A percentile compares a stretch with the other conserved stretches of the same genome.
phyloP scores from a whole-genome alignment of 2,113 vertebrate species.

The Perognathus longimembris region DNA sequence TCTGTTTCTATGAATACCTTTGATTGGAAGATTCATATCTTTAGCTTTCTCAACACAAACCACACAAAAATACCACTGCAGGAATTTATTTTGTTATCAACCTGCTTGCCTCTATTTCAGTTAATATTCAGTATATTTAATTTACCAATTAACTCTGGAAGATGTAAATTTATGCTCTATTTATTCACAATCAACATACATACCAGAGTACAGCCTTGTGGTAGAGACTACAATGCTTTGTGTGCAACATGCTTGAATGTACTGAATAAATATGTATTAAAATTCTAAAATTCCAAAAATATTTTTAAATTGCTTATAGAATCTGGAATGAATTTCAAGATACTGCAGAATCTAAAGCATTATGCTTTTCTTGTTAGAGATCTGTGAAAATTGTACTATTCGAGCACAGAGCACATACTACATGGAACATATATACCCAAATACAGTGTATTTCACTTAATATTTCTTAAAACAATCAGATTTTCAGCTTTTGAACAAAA shows the following conservation, averaged over 20 bases:
- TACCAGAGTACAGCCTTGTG: not conserved
- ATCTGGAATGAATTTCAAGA: not conserved
- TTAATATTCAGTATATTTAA: not conserved
- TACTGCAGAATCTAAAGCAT: not conserved
- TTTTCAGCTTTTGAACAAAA: constrained; percentile 4
- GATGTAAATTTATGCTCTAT: not conserved
- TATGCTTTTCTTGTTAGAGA: not conserved
- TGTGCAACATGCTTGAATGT: not conserved
- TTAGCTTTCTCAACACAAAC: constrained; percentile 31
- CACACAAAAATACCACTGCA: not conserved
- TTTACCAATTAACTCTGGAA: constrained; percentile 7
- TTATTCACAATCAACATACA: not conserved
- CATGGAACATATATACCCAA: not conserved
- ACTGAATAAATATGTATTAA: not conserved
- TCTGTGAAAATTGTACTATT: not conserved
- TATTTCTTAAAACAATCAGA: not conserved
- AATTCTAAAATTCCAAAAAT: not conserved
- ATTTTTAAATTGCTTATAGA: not conserved
- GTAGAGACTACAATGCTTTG: not conserved
- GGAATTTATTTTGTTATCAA: not conserved
- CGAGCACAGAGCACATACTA: not conserved
- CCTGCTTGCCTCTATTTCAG: not conserved
- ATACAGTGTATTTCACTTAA: not conserved
- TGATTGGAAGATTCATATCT: not conserved
- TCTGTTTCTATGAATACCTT: not conserved